Evolutionary conservation across 2,113 vertebrate species (phyloP).

Genomic region (Arizona elegans): DNA sequence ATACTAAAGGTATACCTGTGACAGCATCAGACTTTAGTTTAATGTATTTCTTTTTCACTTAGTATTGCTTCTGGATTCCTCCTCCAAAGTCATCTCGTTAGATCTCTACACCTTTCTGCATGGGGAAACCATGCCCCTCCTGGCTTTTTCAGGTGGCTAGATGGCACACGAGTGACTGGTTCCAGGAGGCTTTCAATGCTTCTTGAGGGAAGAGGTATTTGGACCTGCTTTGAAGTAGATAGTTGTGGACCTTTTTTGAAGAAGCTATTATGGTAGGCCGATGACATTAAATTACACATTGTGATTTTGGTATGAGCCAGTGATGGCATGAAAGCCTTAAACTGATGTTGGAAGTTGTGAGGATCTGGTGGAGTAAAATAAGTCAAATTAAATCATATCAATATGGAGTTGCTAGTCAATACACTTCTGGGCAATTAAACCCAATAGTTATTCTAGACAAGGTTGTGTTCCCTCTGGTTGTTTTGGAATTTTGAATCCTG

Average conservation of each 20-base stretch:
- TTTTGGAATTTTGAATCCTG: neutral
- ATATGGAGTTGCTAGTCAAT: neutral
- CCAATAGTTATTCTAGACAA: neutral
- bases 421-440: neutral
- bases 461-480: neutral
- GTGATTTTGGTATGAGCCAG: neutral
- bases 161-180: neutral
- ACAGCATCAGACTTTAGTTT: accelerated
- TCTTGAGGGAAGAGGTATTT: neutral
- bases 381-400: neutral
- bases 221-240: neutral
- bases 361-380: neutral
- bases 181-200: neutral
- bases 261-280: neutral
- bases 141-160: neutral
- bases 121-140: neutral
- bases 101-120: neutral
- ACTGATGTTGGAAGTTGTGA: neutral
- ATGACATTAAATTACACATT: neutral
- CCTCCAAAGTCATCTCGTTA: neutral
- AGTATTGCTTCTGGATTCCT: neutral
- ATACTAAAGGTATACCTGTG: slow-evolving; percentile 87
- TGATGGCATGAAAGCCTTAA: neutral
- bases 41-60: neutral
- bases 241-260: neutral